Evolutionary conservation across 2,888 invertebrate genomes (phyloP).

Genomic region (Geotrupes spiniger): DNA sequence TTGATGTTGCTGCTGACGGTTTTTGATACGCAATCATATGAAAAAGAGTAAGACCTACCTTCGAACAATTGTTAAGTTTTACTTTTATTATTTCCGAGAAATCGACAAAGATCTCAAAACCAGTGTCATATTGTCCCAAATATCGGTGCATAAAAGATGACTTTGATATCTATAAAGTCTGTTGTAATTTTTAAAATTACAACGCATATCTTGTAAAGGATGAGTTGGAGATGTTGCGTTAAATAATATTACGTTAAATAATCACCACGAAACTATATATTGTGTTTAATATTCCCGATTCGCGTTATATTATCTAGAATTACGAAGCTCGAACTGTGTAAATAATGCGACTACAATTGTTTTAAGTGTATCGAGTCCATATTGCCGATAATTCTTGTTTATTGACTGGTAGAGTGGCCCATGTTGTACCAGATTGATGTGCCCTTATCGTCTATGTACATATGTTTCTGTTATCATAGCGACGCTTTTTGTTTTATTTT

Average conservation of each 20-base stretch:
- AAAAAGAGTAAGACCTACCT: no score
- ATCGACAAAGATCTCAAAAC: no score
- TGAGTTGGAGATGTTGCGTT: no score
- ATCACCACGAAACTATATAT: no score
- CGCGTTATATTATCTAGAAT: not conserved
- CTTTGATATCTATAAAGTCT: no score
- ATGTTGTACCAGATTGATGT: constrained; percentile 26
- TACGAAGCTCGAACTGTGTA: not conserved
- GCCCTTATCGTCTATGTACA: constrained; percentile 25
- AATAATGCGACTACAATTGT: constrained; percentile 11
- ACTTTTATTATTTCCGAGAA: constrained; percentile 5
- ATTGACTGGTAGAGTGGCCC: constrained; percentile 27
- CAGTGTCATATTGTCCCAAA: no score
- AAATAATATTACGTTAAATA: no score
- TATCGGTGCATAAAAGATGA: no score
- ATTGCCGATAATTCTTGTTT: constrained; percentile 29
- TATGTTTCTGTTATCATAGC: constrained; percentile 22
- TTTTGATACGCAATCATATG: no score
- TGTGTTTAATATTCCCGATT: no score
- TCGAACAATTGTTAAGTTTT: constrained; percentile 4
- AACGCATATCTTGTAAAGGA: no score
- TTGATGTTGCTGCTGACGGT: constrained; percentile 13
- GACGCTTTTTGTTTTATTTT: not conserved
- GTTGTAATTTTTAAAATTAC: no score
- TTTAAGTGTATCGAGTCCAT: constrained; percentile 24